Percentiles rank a stretch among this genome's conserved stretches.
phyloP scores from a whole-genome alignment of 30 jellyfish, hydroid and myxozoan genomes.

The Turritopsis dohrnii region DNA sequence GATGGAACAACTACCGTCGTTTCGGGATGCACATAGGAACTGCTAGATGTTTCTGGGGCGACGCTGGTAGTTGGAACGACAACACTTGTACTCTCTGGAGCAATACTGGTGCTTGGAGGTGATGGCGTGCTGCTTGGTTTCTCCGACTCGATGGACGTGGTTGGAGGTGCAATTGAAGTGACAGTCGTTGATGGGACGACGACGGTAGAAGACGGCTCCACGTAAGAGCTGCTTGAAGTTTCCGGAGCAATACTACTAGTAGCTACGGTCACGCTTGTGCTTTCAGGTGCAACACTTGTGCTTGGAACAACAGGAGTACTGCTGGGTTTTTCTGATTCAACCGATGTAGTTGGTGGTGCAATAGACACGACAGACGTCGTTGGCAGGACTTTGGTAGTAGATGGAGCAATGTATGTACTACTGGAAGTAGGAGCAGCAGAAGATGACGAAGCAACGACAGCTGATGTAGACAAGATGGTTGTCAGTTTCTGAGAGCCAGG shows the following conservation, averaged over 20 bases:
- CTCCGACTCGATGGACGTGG: constrained; percentile 22
- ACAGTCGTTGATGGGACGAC: constrained; percentile 6
- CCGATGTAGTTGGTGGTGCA: neutral
- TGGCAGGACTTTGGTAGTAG: neutral
- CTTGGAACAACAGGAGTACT: neutral
- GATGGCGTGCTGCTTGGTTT: neutral
- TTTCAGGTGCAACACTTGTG: neutral
- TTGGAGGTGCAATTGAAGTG: constrained; percentile 10
- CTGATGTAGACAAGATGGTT: neutral
- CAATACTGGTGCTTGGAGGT: too few species aligned
- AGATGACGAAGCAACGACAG: neutral
- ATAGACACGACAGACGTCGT: neutral
- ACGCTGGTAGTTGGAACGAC: too few species aligned
- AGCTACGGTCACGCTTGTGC: constrained; percentile 17
- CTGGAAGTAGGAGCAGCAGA: neutral
- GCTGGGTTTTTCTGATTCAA: neutral
- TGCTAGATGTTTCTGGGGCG: too few species aligned
- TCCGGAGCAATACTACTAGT: neutral
- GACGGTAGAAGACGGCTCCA: constrained; percentile 20
- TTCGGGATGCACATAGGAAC: too few species aligned
- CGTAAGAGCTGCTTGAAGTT: constrained; percentile 18
- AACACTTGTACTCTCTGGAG: too few species aligned
- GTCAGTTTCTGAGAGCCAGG: neutral
- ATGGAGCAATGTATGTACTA: neutral
- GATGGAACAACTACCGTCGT: too few species aligned